These are phyloP conservation scores for Echinarachnius parma DNA, from an alignment of 53 echinoderm and acorn worm species.

Conservation along the genomic window DNA sequence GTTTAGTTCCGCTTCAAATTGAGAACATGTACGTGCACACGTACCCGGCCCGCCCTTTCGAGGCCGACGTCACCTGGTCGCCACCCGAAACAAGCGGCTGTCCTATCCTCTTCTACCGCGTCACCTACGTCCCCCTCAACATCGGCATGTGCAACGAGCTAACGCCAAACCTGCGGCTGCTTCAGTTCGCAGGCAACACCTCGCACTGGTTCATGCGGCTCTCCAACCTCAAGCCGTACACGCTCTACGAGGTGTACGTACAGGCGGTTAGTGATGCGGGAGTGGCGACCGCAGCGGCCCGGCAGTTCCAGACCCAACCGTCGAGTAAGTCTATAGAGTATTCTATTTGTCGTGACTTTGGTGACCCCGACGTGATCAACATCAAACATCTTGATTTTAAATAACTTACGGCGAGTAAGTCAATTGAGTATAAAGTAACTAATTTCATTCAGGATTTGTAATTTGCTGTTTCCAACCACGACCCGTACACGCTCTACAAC, in stretches of 20 bases:
- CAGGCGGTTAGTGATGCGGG: slow-evolving; percentile 42
- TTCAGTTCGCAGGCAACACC: slow-evolving; percentile 26
- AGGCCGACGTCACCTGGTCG: slow-evolving; percentile 38
- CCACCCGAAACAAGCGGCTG: slow-evolving; percentile 33
- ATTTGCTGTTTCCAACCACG: too few species aligned
- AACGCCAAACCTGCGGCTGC: slow-evolving; percentile 1
- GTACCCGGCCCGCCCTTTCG: slow-evolving; percentile 24
- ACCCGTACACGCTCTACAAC: too few species aligned
- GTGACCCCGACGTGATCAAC: too few species aligned
- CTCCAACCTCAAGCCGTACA: slow-evolving; percentile 23
- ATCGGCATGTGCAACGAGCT: slow-evolving; percentile 26
- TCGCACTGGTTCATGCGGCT: slow-evolving; percentile 33
- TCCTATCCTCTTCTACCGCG: slow-evolving; percentile 33
- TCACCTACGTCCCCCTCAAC: slow-evolving; percentile 27
- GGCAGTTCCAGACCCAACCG: slow-evolving; percentile 15
- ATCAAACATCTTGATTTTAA: too few species aligned
- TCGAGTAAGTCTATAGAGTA: too few species aligned
- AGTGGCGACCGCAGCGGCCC: background rate
- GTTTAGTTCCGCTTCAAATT: slow-evolving; percentile 11
- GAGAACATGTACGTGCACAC: slow-evolving; percentile 29
- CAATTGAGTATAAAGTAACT: too few species aligned
- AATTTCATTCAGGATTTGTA: too few species aligned
- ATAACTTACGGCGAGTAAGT: too few species aligned
- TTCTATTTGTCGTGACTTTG: too few species aligned
- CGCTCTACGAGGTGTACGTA: slow-evolving; percentile 28